Evolutionary conservation across 64 coral and sea anemone species (phyloP).

Genomic region (Dendrophyllia cribrosa): DNA sequence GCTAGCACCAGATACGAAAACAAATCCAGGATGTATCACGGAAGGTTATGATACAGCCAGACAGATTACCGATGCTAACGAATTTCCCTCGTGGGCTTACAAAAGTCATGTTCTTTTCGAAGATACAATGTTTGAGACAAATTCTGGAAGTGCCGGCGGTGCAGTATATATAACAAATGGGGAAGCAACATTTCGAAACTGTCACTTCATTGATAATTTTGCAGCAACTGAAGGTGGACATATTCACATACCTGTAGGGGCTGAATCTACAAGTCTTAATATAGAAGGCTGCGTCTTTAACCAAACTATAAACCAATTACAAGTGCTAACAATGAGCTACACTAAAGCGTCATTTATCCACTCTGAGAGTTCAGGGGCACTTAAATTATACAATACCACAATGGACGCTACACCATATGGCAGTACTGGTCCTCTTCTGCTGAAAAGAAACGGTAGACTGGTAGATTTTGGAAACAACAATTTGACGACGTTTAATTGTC

Average conservation of each 20-base stretch:
- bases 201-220: background rate
- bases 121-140: too few species aligned
- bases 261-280: slow-evolving; percentile 58
- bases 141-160: too few species aligned
- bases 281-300: slow-evolving; percentile 28
- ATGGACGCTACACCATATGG: background rate
- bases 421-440: background rate
- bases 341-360: slow-evolving; percentile 30
- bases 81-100: too few species aligned
- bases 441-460: slow-evolving; percentile 9
- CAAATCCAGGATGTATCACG: too few species aligned
- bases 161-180: too few species aligned
- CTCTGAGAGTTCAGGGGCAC: slow-evolving; percentile 58
- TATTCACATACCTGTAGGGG: background rate
- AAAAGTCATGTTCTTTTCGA: too few species aligned
- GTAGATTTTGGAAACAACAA: background rate
- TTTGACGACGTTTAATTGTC: too few species aligned
- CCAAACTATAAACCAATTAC: background rate
- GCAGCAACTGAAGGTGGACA: slow-evolving; percentile 57
- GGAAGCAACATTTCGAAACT: too few species aligned
- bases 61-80: background rate
- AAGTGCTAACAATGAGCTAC: background rate
- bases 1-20: too few species aligned
- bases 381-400: slow-evolving; percentile 20
- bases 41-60: too few species aligned